Percentiles rank a stretch among this genome's conserved stretches.
These are phyloP conservation scores for Hucho hucho DNA, from an alignment of 2,113 vertebrate species.

Conservation along the genomic window DNA sequence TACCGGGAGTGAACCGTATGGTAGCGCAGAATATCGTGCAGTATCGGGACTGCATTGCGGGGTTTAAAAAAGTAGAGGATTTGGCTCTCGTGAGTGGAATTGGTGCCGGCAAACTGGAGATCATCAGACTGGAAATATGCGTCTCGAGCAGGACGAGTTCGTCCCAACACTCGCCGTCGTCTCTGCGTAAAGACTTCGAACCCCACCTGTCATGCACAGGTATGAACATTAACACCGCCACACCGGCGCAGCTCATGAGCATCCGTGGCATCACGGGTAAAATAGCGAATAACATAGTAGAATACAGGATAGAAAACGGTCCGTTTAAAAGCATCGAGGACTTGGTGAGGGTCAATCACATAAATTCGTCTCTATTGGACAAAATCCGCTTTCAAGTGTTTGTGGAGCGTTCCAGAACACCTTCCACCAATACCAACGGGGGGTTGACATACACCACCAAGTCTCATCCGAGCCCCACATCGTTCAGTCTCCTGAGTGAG, in stretches of 20 bases:
- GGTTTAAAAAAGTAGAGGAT: conserved; percentile 95
- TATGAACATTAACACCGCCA: conserved; percentile 89
- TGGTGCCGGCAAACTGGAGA: conserved; percentile 90
- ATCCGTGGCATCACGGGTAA: conserved; percentile 85
- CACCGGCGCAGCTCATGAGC: conserved; percentile 85
- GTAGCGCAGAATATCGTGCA: conserved; percentile 94
- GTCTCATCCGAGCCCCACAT: conserved; percentile 88
- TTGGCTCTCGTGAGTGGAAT: conserved; percentile 92
- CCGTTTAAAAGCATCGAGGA: conserved; percentile 88
- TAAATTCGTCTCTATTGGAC: conserved; percentile 85
- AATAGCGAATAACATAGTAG: conserved; percentile 80
- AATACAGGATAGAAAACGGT: conserved; percentile 78
- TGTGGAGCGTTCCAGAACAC: conserved; percentile 82
- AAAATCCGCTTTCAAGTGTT: conserved; percentile 85
- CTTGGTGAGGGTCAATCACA: conserved; percentile 79
- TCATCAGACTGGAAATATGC: conserved; percentile 92
- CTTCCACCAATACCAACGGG: conserved; percentile 86
- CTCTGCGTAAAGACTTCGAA: conserved; percentile 78
- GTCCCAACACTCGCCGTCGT: conserved; percentile 88
- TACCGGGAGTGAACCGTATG: conserved; percentile 86
- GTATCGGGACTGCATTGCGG: conserved; percentile 90
- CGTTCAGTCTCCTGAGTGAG: conserved; percentile 82
- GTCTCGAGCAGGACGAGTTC: conserved; percentile 84
- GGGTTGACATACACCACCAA: conserved; percentile 79
- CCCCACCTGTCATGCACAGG: conserved; percentile 75